A percentile compares a stretch with the other conserved stretches of the same genome.
Evolutionary conservation across 2,113 vertebrate species (phyloP).

Genomic region (Mobula birostris): DNA sequence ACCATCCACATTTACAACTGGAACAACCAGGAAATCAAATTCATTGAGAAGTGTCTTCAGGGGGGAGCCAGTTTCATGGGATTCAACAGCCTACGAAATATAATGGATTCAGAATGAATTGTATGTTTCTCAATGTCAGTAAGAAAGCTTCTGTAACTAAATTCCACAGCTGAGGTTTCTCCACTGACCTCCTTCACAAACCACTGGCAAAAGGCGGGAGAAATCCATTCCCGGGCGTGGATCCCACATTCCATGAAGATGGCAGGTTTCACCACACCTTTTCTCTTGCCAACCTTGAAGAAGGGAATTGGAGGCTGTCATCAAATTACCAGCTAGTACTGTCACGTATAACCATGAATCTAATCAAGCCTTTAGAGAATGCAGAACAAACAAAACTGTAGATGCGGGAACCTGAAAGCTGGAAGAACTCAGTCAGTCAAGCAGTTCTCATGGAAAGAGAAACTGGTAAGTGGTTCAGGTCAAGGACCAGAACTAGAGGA

Average conservation of each 20-base stretch:
- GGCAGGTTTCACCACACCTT: slow-evolving; percentile 61
- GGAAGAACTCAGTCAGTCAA: too few relatives aligned
- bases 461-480: too few relatives aligned
- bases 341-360: background rate
- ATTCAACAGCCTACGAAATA: slow-evolving; percentile 56
- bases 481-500: too few relatives aligned
- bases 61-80: slow-evolving; percentile 56
- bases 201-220: slow-evolving; percentile 88
- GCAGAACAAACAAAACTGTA: too few relatives aligned
- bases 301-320: background rate
- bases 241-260: slow-evolving; percentile 85
- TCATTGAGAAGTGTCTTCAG: slow-evolving; percentile 59
- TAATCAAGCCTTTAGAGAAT: background rate
- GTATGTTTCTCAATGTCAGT: background rate
- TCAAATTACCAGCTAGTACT: background rate
- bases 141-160: background rate
- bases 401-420: too few relatives aligned
- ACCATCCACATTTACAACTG: slow-evolving; percentile 74
- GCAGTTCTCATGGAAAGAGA: too few relatives aligned
- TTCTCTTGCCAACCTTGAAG: slow-evolving; percentile 67
- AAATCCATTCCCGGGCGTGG: slow-evolving; percentile 87
- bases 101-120: slow-evolving; percentile 41
- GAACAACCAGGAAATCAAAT: slow-evolving; percentile 73
- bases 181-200: slow-evolving; percentile 78
- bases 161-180: background rate